A percentile compares a stretch with the other conserved stretches of the same genome.
Evolutionary conservation across 2,797 vertebrate genomes (phyloP).

Genomic region (Tokudaia muenninki): DNA sequence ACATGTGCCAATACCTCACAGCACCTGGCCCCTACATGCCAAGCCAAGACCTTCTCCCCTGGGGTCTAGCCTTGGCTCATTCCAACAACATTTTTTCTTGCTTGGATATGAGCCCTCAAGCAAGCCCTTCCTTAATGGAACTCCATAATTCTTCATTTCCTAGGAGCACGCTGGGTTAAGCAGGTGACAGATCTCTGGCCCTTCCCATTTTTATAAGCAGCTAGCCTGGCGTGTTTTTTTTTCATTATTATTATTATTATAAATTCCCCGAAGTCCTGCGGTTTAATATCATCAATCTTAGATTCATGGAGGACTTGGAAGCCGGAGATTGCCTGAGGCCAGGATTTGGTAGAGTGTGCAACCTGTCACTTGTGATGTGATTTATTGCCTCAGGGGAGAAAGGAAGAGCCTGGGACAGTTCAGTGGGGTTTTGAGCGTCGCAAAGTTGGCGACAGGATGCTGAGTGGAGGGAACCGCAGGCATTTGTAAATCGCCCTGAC

Average conservation of each 20-base stretch:
- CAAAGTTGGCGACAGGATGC: neutral
- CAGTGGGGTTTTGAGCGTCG: conserved; percentile 30
- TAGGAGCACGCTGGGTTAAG: neutral
- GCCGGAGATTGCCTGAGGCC: neutral
- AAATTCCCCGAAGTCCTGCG: conserved; percentile 48
- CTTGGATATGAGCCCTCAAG: neutral
- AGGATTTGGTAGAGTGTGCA: neutral
- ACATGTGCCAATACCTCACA: neutral
- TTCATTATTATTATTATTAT: conserved; percentile 43
- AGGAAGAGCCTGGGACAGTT: neutral
- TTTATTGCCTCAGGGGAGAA: conserved; percentile 44
- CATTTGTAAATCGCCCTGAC: conserved; percentile 41
- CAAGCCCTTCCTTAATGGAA: conserved; percentile 2
- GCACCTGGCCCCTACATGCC: too few species aligned
- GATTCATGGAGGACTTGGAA: conserved; percentile 29
- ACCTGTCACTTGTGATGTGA: neutral
- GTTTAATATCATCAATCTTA: conserved; percentile 61
- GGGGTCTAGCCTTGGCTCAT: neutral
- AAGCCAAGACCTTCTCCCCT: neutral
- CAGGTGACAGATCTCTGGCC: conserved; percentile 46
- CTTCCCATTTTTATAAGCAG: conserved; percentile 37
- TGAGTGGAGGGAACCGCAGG: neutral
- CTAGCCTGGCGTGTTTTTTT: conserved; percentile 64
- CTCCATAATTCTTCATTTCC: conserved; percentile 67
- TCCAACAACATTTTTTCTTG: neutral